These are phyloP conservation scores for Microctonus brassicae DNA, from an alignment of 2,888 invertebrate genomes.

Conservation along the genomic window DNA sequence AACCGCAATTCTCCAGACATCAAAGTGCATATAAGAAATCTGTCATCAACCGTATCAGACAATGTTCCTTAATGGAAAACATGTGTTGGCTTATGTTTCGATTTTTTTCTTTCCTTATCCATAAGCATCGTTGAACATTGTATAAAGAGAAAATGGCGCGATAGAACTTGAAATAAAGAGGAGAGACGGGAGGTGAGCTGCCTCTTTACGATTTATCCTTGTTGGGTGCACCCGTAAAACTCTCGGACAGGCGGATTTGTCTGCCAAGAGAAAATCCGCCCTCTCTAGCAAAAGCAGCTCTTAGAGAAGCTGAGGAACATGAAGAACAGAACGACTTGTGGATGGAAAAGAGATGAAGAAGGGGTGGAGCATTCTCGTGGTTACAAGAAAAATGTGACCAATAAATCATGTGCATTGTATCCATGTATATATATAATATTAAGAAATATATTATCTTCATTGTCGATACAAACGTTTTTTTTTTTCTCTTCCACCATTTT, in stretches of 20 bases:
- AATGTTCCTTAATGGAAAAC: background rate
- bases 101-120: constrained; percentile 4
- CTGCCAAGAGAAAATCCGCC: constrained; percentile 51
- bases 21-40: background rate
- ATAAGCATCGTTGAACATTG: constrained; percentile 31
- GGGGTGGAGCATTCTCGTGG: constrained; percentile 2
- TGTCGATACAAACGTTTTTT: constrained; percentile 18
- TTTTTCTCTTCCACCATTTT: constrained; percentile 19
- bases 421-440: constrained; percentile 12
- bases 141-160: constrained; percentile 11
- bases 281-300: constrained; percentile 27
- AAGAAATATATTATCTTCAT: constrained; percentile 35
- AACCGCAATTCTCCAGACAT: background rate
- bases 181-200: constrained; percentile 4
- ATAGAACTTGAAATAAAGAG: constrained; percentile 14
- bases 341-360: constrained; percentile 8
- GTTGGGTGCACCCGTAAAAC: constrained; percentile 45
- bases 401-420: constrained; percentile 42
- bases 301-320: constrained; percentile 27
- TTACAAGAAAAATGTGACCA: constrained; percentile 28
- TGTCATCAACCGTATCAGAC: constrained; percentile 5
- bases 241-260: constrained; percentile 55
- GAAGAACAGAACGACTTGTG: constrained; percentile 18
- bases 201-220: constrained; percentile 31
- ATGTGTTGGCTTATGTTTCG: constrained; percentile 9